Evolutionary conservation across 2,888 invertebrate genomes (phyloP), one percentile per base, ranked within the genome.

Genomic region (Acrocyrtus sp.): DNA sequence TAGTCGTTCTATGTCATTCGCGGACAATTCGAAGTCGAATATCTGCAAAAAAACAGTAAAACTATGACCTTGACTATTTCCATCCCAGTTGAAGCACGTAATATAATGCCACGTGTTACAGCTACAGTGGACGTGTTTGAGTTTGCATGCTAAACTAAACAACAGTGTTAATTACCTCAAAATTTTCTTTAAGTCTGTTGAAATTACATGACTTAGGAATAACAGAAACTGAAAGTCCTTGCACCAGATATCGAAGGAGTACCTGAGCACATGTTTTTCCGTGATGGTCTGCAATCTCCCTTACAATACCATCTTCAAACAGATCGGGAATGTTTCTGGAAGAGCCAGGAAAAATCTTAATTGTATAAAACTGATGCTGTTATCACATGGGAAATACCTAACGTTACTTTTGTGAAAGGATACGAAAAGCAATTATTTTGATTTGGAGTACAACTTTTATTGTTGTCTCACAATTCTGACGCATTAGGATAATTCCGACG

Each of bases 191-290:
- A 21, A 96, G 88, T 75, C 95, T 88, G 10, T 85, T 82, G 0
- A 89, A 85, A 83, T 91, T 91, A 3, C 90, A 90, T 83, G 94
- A 94, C 84, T 95, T 96, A 3, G 95, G 95, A 82, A 96, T 94
- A 34, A 90, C 90, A 2, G 88, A 88, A 34, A 94, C 84, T 8
- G 90, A 91, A 48, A 88, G 88, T 5, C 19, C 56, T 83, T 95
- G 92, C 6, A 93, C 81, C 15, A 89, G 86, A 84, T 90, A 90
- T 53, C 91, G 88, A 1, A 96, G 84, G 41, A 92, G 84, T 34
- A 92, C 85, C 84, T 95, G 95, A 2, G 93, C 94, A 0, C 91
- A 86, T 0, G 90, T 88, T 83, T 92, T 93, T 0, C 85, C 84
- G 81, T 90, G 87, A 79, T 85, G 88, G 12, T 75, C 74, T 10